Evolutionary conservation across 2,113 vertebrate species (phyloP).

Genomic region (Bolborhynchus lineola): DNA sequence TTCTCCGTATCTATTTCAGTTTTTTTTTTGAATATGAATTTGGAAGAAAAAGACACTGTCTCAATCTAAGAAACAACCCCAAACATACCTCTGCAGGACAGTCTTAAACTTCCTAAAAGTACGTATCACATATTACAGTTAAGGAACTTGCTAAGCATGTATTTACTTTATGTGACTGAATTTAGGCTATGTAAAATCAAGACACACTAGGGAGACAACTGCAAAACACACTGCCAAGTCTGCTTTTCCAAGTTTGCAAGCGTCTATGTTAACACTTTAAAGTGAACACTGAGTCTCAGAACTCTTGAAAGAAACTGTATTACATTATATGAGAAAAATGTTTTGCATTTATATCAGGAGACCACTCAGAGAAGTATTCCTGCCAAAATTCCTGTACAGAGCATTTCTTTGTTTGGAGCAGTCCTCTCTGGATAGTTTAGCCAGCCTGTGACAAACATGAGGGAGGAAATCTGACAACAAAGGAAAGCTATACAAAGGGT

Average conservation of each 20-base stretch:
- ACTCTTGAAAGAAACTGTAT: background rate
- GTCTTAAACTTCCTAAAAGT: background rate
- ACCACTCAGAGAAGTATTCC: background rate
- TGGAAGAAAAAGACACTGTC: background rate
- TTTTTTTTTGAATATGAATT: background rate
- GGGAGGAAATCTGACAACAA: background rate
- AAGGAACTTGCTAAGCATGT: background rate
- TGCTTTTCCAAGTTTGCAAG: background rate
- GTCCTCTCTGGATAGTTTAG: background rate
- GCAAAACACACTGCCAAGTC: background rate
- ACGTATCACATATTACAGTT: background rate
- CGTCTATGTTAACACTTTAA: background rate
- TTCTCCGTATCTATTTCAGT: background rate
- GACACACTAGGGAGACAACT: background rate
- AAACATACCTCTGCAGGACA: background rate
- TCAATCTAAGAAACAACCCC: background rate
- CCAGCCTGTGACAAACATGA: background rate
- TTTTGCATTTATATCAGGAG: conserved; percentile 13
- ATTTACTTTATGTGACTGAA: background rate
- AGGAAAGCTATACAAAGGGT: background rate
- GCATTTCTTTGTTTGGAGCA: conserved; percentile 37
- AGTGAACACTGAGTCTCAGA: background rate
- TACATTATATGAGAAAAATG: background rate
- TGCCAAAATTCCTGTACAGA: conserved; percentile 39
- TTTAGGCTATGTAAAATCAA: background rate